These are phyloP conservation scores for Aselliscus stoliczkanus DNA, from an alignment of 2,797 vertebrate genomes.

Conservation along the genomic window DNA sequence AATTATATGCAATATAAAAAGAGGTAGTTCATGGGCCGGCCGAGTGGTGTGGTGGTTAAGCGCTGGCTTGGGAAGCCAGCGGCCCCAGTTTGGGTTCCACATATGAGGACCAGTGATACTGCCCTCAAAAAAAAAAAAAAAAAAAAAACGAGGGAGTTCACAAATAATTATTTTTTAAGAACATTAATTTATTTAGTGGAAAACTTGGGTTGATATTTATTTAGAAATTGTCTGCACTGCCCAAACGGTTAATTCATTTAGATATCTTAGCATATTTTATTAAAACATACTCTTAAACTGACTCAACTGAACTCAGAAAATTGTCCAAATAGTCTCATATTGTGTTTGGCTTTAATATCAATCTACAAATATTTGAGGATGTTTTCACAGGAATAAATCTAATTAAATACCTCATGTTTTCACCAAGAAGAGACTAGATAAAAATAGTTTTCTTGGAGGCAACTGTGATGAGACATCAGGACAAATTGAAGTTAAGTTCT, in stretches of 20 bases:
- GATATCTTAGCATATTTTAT: not conserved
- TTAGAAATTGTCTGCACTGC: not conserved
- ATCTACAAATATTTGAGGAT: slow-evolving; percentile 23
- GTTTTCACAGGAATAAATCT: not conserved
- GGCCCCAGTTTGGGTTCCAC: too few species aligned
- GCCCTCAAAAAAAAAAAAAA: not conserved
- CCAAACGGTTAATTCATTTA: not conserved
- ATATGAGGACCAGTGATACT: too few species aligned
- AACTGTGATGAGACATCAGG: not conserved
- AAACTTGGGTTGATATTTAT: not conserved
- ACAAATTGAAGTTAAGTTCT: not conserved
- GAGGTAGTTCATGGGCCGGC: not conserved
- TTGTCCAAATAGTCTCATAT: not conserved
- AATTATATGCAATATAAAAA: not conserved
- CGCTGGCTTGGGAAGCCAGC: too few species aligned
- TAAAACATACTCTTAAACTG: not conserved
- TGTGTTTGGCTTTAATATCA: not conserved
- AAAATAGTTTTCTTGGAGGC: not conserved
- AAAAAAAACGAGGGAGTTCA: not conserved
- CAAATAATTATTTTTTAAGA: not conserved
- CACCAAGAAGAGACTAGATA: not conserved
- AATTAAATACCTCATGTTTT: not conserved
- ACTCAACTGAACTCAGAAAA: not conserved
- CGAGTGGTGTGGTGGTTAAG: too few species aligned
- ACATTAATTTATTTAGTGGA: not conserved